Evolutionary conservation across 2,113 vertebrate genomes (phyloP).

Genomic region (Sturnus vulgaris): DNA sequence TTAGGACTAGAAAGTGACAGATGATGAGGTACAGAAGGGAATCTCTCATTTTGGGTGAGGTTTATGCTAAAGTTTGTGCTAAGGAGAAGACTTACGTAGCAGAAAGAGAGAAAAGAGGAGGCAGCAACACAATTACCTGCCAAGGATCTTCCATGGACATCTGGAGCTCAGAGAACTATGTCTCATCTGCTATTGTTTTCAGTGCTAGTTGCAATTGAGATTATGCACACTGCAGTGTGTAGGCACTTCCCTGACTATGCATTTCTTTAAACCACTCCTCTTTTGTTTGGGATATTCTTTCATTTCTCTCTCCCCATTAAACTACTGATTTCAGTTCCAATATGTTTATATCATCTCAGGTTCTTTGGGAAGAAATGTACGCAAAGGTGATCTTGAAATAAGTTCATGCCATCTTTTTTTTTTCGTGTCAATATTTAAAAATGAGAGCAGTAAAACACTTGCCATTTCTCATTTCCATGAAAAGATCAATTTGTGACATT

Average conservation of each 20-base stretch:
- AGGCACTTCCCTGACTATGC: not conserved
- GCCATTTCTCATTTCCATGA: not conserved
- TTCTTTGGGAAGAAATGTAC: not conserved
- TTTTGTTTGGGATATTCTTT: not conserved
- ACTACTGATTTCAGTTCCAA: not conserved
- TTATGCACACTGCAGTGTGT: not conserved
- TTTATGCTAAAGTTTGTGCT: not conserved
- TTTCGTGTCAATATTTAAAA: not conserved
- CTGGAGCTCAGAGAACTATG: not conserved
- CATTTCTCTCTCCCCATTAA: not conserved
- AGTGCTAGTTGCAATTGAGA: not conserved
- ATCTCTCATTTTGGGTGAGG: not conserved
- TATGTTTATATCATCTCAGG: not conserved
- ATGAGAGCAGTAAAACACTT: not conserved
- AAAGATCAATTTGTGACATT: not conserved
- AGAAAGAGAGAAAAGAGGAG: not conserved
- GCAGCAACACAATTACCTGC: not conserved
- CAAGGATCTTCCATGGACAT: rapidly evolving
- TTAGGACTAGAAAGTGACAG: not conserved
- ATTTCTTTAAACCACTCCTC: not conserved
- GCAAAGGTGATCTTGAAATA: not conserved
- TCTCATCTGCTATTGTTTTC: not conserved
- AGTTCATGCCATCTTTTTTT: not conserved
- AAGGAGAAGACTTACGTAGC: rapidly evolving
- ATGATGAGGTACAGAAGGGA: not conserved